These are phyloP conservation scores for Eufriesea mexicana DNA, from an alignment of 1,140 invertebrate species.

Conservation along the genomic window DNA sequence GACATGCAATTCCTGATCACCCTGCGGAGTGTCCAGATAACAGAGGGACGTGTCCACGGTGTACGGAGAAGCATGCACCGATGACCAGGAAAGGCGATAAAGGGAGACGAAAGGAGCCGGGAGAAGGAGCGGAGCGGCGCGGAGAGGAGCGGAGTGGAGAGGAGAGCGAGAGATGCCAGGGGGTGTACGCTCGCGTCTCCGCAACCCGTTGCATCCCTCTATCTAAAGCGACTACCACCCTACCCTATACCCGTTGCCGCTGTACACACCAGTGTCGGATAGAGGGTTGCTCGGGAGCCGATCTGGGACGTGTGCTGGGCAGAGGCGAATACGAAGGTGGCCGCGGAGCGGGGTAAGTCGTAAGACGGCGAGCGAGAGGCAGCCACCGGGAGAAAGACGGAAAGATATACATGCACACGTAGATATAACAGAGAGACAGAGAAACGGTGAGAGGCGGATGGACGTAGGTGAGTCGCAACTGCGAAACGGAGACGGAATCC, in stretches of 20 bases:
- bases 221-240: constrained; percentile 48
- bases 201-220: constrained; percentile 65
- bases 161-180: constrained; percentile 14
- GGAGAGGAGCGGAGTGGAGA: not conserved
- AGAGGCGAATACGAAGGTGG: constrained; percentile 68
- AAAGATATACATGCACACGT: constrained; percentile 56
- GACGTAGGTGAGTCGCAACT: too few species aligned
- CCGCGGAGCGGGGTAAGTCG: constrained; percentile 60
- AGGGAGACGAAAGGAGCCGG: constrained; percentile 22
- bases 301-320: constrained; percentile 75
- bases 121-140: not conserved
- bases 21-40: constrained; percentile 54
- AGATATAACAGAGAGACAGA: constrained; percentile 60
- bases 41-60: constrained; percentile 61
- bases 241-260: constrained; percentile 14
- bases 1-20: constrained; percentile 61
- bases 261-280: constrained; percentile 64
- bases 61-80: constrained; percentile 44
- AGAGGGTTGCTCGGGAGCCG: constrained; percentile 68
- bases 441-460: too few species aligned
- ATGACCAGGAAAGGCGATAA: constrained; percentile 45
- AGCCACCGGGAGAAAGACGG: constrained; percentile 49
- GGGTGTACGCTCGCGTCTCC: constrained; percentile 58
- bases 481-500: constrained; percentile 51
- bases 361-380: constrained; percentile 55